Base-by-base conservation (phyloP, 2,888 invertebrate species). In the Drosophila melanosoma region DNA sequence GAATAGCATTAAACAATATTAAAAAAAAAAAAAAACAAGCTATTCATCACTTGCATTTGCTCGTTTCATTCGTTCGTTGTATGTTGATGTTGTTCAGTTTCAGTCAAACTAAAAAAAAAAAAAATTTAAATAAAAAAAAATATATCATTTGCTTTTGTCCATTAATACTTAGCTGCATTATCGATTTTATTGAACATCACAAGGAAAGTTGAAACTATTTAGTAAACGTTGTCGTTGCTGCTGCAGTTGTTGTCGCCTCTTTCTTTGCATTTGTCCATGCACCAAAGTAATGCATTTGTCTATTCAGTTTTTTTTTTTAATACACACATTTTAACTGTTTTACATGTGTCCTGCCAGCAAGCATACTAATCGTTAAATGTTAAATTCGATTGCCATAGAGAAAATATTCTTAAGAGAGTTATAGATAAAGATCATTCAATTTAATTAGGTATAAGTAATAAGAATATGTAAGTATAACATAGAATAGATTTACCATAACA, bases 1-100 rank as follows among this genome's bases (percentile, higher is more conserved):
- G 40, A 73, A 78, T 68, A 79, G 36, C 64, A 68, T 64, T 74
- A 65, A 67, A 76, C 42, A 74, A 62, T 53, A 49, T 40, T 63
- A 38, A 51, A 35, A 54, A 26, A 49, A 54, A 26, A 49, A 56
- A 29, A 57, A 36, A 38, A 66, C 45, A 72, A 66, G 40, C 52
- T 80, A 74, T 81, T n/a, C 73, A 86, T 88, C 87, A 88, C 86
- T 69, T 88, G 84, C 88, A 88, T 85, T 86, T 88, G 87, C 87
- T 83, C 77, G 84, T 88, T 79, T 70, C 68, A 68, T 68, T 57
- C 69, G 69, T 81, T 76, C 56, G 69, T 78, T 80, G 75, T 83
- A 78, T 82, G 77, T 85, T 85, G 83, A 74, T 82, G 85, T 80
- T 82, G 71, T 85, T 76, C 70, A 69, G 68, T 74, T 81, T 71